Conservation (phyloP, 2,888 invertebrate species). For the Acronicta leporina region DNA sequence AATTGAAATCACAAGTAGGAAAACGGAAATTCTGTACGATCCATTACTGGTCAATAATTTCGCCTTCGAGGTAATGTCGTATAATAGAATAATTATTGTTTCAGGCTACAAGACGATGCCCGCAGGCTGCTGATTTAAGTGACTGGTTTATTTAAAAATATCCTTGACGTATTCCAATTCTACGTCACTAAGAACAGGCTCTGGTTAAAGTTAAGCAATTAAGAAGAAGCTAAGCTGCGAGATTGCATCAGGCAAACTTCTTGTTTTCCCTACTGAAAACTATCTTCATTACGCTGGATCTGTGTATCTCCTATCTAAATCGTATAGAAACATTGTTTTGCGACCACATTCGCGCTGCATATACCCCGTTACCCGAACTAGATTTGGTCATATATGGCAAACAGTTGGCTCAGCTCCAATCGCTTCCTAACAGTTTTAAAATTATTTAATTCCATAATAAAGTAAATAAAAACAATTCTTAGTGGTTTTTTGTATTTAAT, state of each 20-base stretch:
- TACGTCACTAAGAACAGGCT: conserved; percentile 75
- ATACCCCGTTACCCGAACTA: conserved; percentile 52
- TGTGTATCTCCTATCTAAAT: conserved; percentile 71
- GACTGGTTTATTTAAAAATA: conserved; percentile 71
- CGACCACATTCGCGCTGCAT: conserved; percentile 55
- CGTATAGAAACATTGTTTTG: conserved; percentile 69
- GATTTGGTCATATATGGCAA: conserved; percentile 70
- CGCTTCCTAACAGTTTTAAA: conserved; percentile 48
- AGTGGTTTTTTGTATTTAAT: conserved; percentile 69
- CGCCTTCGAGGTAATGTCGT: conserved; percentile 7
- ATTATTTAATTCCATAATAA: conserved; percentile 43
- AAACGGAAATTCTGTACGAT: conserved; percentile 33
- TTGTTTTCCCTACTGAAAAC: conserved; percentile 83
- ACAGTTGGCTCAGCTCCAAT: conserved; percentile 79
- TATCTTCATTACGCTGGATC: conserved; percentile 84
- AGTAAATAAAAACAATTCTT: conserved; percentile 53
- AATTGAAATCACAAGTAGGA: conserved; percentile 46
- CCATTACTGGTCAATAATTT: conserved; percentile 40
- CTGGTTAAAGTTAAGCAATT: conserved; percentile 86
- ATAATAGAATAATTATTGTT: conserved; percentile 9
- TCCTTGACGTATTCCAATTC: conserved; percentile 79
- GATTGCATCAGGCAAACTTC: conserved; percentile 83
- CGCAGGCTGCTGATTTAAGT: conserved; percentile 14
- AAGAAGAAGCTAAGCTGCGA: conserved; percentile 82
- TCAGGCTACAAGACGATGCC: conserved; percentile 30